These are phyloP conservation scores for Magallana nippona DNA, from an alignment of 2,888 invertebrate genomes.

Conservation along the genomic window DNA sequence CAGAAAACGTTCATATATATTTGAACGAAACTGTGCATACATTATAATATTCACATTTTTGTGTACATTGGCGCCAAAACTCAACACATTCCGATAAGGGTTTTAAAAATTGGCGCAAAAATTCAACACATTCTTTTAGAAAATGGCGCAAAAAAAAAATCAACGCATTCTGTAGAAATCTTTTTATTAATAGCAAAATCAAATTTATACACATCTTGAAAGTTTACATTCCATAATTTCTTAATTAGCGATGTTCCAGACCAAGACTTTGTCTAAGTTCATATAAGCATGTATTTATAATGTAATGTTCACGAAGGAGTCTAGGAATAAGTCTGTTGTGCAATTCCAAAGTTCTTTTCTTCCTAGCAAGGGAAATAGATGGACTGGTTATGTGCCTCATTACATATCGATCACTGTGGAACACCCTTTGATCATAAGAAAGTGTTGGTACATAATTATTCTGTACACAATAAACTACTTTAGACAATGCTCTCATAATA, in stretches of 20 bases:
- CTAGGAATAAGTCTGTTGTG: slow-evolving; percentile 1
- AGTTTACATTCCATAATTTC: background rate
- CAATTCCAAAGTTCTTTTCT: background rate
- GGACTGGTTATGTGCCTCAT: background rate
- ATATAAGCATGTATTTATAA: slow-evolving; percentile 12
- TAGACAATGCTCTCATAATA: slow-evolving; percentile 11
- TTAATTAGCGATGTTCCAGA: background rate
- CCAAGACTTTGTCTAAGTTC: background rate
- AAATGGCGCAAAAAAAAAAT: no score
- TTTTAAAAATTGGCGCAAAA: no score
- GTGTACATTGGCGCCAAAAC: no score
- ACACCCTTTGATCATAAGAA: background rate
- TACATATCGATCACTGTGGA: background rate
- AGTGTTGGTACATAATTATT: background rate
- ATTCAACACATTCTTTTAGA: no score
- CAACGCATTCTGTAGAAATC: no score
- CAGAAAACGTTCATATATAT: no score
- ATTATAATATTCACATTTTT: no score
- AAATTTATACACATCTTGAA: no score
- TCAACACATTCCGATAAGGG: no score
- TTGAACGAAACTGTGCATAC: no score
- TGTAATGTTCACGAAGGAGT: slow-evolving; percentile 21
- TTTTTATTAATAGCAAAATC: no score
- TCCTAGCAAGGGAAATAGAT: background rate
- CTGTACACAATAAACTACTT: background rate